Conservation (phyloP, 2,797 vertebrate species). For the Cryptoprocta ferox region DNA sequence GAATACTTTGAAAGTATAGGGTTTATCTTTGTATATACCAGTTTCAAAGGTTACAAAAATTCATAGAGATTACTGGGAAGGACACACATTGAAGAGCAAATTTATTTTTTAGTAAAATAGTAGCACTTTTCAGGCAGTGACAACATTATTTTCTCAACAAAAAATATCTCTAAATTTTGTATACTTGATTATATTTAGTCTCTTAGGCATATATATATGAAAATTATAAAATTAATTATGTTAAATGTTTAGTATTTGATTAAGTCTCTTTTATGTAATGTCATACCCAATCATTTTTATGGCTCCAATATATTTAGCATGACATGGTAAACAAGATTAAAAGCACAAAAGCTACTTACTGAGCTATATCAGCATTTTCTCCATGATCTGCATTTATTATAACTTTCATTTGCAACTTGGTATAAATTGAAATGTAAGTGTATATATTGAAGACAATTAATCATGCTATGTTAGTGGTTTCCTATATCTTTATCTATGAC, state of each 20-base stretch:
- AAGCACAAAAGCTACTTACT: conserved; percentile 54
- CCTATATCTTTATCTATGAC: conserved; percentile 39
- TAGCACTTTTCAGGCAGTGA: not conserved
- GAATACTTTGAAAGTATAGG: not conserved
- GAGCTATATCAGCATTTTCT: conserved; percentile 44
- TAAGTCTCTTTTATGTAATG: conserved; percentile 51
- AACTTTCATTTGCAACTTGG: conserved; percentile 46
- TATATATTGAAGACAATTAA: conserved; percentile 69
- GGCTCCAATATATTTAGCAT: conserved; percentile 5
- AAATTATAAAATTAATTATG: conserved; percentile 74
- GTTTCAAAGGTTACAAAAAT: not conserved
- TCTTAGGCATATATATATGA: conserved; percentile 10
- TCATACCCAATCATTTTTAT: conserved; percentile 70
- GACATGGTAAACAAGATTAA: conserved; percentile 57
- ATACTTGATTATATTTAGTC: not conserved
- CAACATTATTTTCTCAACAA: not conserved
- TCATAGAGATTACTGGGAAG: not conserved
- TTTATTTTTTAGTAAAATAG: not conserved
- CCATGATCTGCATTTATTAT: conserved; percentile 5
- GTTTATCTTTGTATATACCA: not conserved
- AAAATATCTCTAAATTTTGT: conserved; percentile 12
- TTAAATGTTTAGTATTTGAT: conserved; percentile 66
- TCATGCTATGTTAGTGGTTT: not conserved
- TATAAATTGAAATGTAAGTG: conserved; percentile 65
- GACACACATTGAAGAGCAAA: not conserved